Evolutionary conservation across 1,140 invertebrate species (phyloP).

Genomic region (Zaprionus kolodkinae): DNA sequence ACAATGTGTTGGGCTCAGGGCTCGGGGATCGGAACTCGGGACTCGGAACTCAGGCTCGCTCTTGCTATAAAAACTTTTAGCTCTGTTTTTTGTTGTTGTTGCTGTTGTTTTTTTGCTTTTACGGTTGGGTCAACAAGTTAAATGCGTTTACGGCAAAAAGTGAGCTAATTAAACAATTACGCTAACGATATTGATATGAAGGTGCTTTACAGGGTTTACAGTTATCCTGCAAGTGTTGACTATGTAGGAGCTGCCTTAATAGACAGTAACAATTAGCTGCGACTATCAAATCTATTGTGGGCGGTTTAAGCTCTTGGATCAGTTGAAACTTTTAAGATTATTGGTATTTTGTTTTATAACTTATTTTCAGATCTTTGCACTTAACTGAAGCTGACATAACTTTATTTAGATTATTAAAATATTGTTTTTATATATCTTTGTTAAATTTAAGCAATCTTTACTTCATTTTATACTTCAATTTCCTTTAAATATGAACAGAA

Average conservation of each 20-base stretch:
- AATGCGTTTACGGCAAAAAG: conserved; percentile 16
- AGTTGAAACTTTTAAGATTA: neutral
- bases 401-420: neutral
- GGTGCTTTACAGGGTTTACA: conserved; percentile 6
- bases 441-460: no score
- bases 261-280: neutral
- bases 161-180: conserved; percentile 51
- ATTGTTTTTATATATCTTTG: no score
- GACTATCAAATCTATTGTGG: neutral
- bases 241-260: neutral
- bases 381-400: neutral
- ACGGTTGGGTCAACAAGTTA: conserved; percentile 4
- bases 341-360: neutral
- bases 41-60: neutral
- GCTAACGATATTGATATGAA: conserved; percentile 39
- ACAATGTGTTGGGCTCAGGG: conserved; percentile 35
- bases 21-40: neutral
- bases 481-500: no score
- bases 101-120: neutral
- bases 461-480: no score
- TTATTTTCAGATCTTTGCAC: neutral
- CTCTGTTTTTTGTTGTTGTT: neutral
- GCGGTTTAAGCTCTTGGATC: neutral
- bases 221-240: neutral
- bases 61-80: conserved; percentile 8